These are phyloP conservation scores for Himalopsyche kuldschensis DNA, from an alignment of 2,888 invertebrate species.

Conservation along the genomic window DNA sequence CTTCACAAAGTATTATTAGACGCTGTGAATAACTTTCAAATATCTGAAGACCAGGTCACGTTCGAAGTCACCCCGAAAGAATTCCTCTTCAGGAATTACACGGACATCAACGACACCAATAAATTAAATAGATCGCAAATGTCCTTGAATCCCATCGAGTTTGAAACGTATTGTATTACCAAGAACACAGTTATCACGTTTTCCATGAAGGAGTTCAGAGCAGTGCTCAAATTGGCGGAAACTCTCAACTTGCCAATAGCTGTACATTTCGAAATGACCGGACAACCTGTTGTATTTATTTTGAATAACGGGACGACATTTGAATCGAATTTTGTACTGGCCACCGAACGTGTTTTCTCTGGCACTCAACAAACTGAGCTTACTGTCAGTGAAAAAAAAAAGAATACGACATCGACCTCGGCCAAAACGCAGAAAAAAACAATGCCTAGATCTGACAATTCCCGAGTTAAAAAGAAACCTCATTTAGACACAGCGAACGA, in stretches of 20 bases:
- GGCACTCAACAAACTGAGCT: conserved; percentile 49
- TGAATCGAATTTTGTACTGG: conserved; percentile 79
- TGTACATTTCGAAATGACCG: conserved; percentile 75
- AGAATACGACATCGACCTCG: conserved; percentile 48
- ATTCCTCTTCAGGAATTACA: conserved; percentile 75
- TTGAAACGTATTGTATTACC: conserved; percentile 67
- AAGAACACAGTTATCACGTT: conserved; percentile 77
- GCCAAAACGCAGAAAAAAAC: conserved; percentile 47
- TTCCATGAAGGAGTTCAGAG: conserved; percentile 81
- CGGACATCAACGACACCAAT: conserved; percentile 67
- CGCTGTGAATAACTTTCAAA: conserved; percentile 78
- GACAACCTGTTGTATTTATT: conserved; percentile 75
- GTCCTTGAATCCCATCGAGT: conserved; percentile 71
- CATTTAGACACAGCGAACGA: conserved; percentile 48
- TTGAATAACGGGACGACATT: conserved; percentile 73
- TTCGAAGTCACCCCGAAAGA: conserved; percentile 67
- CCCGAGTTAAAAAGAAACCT: conserved; percentile 48
- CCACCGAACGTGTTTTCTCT: conserved; percentile 68
- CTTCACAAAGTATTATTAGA: conserved; percentile 70
- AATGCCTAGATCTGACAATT: conserved; percentile 37
- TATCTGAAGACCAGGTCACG: conserved; percentile 79
- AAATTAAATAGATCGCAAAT: conserved; percentile 79
- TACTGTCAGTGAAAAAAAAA: conserved; percentile 47
- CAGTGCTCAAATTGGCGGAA: conserved; percentile 80
- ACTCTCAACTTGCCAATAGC: conserved; percentile 67